phyloP scores from a whole-genome alignment of 2,113 vertebrate genomes.

The Chunga burmeisteri region DNA sequence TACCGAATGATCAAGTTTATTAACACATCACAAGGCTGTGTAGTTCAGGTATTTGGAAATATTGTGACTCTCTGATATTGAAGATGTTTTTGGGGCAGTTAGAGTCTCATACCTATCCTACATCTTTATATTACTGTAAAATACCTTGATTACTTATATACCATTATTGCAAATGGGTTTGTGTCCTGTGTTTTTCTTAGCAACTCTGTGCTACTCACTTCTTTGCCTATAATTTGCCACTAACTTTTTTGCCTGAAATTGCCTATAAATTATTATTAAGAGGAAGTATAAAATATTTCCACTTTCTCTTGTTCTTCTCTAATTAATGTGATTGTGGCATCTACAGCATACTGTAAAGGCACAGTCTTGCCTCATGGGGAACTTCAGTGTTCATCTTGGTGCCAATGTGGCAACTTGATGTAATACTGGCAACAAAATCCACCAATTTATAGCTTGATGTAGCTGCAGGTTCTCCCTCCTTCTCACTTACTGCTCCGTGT shows the following conservation, averaged over 20 bases:
- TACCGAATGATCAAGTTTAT: neutral
- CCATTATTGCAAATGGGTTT: neutral
- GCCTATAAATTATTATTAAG: neutral
- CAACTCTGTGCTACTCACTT: neutral
- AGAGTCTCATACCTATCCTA: neutral
- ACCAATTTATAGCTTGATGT: neutral
- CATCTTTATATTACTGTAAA: neutral
- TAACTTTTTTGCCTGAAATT: neutral
- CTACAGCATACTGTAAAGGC: neutral
- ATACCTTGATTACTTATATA: neutral
- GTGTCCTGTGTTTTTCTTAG: neutral
- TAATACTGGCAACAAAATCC: neutral
- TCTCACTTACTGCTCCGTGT: neutral
- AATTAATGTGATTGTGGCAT: neutral
- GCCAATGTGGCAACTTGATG: neutral
- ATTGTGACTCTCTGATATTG: neutral
- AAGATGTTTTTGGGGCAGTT: neutral
- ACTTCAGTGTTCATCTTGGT: neutral
- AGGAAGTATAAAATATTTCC: neutral
- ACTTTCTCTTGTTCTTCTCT: neutral
- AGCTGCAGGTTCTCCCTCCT: neutral
- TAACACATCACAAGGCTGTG: neutral
- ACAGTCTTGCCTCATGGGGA: neutral
- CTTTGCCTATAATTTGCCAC: neutral
- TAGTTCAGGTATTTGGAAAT: neutral